phyloP scores from a whole-genome alignment of 2,888 invertebrate genomes.

The Creontiades dilutus region DNA sequence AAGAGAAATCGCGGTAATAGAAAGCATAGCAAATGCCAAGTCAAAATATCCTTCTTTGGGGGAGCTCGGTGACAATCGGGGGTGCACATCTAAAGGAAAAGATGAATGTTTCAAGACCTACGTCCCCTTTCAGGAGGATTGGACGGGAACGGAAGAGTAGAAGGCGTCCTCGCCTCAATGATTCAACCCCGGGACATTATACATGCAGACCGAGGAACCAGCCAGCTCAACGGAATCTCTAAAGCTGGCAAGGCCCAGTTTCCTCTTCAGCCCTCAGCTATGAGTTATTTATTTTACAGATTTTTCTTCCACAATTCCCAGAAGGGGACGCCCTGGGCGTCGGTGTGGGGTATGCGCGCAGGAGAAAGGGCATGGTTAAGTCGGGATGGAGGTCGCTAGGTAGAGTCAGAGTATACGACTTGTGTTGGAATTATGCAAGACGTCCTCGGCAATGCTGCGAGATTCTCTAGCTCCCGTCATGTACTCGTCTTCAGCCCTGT shows the following conservation, averaged over 20 bases:
- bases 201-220: slow-evolving; percentile 60
- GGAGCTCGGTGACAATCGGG: slow-evolving; percentile 54
- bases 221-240: slow-evolving; percentile 61
- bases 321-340: background rate
- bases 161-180: slow-evolving; percentile 66
- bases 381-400: slow-evolving; percentile 38
- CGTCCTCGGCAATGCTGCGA: background rate
- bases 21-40: slow-evolving; percentile 34
- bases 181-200: slow-evolving; percentile 59
- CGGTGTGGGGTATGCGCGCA: background rate
- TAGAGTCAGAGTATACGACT: background rate
- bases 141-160: background rate
- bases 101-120: slow-evolving; percentile 58
- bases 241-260: slow-evolving; percentile 8
- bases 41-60: slow-evolving; percentile 43
- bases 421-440: slow-evolving; percentile 37
- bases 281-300: slow-evolving; percentile 69
- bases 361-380: slow-evolving; percentile 55
- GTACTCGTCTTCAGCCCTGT: too few species aligned
- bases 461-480: background rate
- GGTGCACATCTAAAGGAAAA: slow-evolving; percentile 45
- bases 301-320: slow-evolving; percentile 58
- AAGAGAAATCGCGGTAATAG: slow-evolving; percentile 39
- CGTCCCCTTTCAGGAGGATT: slow-evolving; percentile 65
- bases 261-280: background rate